Evolutionary conservation across 2,888 invertebrate species (phyloP), one percentile per base, ranked within the genome.

Genomic region (Nycteola revayana): DNA sequence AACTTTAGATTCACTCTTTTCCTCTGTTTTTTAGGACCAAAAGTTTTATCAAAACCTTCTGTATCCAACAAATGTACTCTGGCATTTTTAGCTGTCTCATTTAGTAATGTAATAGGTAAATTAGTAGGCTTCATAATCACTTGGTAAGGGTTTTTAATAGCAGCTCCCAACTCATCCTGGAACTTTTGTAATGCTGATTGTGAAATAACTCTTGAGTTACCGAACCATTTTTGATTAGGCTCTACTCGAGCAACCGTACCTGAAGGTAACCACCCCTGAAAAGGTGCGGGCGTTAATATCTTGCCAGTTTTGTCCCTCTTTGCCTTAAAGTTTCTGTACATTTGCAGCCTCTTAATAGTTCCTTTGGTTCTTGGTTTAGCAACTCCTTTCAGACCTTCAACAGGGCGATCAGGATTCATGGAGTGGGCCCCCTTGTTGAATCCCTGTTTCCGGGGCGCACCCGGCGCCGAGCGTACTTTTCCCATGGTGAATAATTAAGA

Each of bases 211-310:
- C 98, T 91, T 0, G 99, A 98, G 75, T 99, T 99, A 8, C 98
- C 98, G 80, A 99, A 99, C 99, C 99, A 99, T 75, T 95, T 97
- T 62, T 98, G 96, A 57, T 96, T 98, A 1, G 99, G 99, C 81
- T 98, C 99, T 0, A 99, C 96, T 39, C 99, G 91, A 17, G 98
- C 97, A 70, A 95, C 93, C 1, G 96, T 94, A 10, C 99, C 99
- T 18, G 98, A 94, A 7, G 94, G 89, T 10, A 98, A 85, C 85
- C 93, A 93, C 26, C 95, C 95, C 92, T 99, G 99, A 76, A 97
- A 99, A 0, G 99, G 98, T 0, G 99, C 99, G 14, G 98, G 95
- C 21, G 93, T 94, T 26, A 98, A 83, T 34, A 99, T 98, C 90
- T 98, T 96, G 29, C 99, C 95, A 36, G 90, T 90, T 63, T 92